phyloP scores from a whole-genome alignment of 2,797 vertebrate genomes.

The Pagetopsis macropterus region DNA sequence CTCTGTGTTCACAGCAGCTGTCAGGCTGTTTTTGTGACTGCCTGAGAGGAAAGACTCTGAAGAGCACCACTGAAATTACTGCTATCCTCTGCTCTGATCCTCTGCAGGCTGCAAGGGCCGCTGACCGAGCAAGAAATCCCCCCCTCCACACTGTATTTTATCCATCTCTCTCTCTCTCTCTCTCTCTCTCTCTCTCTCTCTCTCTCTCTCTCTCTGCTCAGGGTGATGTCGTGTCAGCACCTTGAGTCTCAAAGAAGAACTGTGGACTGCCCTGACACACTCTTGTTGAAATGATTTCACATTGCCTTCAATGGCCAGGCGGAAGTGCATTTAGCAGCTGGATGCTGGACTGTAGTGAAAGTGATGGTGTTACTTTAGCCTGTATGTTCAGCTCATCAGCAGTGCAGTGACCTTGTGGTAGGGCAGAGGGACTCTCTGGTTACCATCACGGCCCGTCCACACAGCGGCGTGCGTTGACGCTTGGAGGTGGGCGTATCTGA shows the following conservation, averaged over 20 bases:
- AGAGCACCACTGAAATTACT: conserved; percentile 71
- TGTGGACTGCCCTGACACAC: conserved; percentile 52
- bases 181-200: background rate
- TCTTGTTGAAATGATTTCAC: conserved; percentile 58
- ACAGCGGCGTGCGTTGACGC: no score
- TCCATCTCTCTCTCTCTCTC: background rate
- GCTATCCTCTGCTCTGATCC: conserved; percentile 71
- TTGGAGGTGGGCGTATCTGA: no score
- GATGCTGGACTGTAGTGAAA: conserved; percentile 55
- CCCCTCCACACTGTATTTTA: conserved; percentile 18
- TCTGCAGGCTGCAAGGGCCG: conserved; percentile 62
- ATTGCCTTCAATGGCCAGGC: conserved; percentile 12
- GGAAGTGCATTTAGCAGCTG: conserved; percentile 62
- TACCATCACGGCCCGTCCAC: conserved; percentile 28
- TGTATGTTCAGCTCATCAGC: conserved; percentile 65
- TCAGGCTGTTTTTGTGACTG: conserved; percentile 63
- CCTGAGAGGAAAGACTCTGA: conserved; percentile 52
- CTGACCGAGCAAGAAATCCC: conserved; percentile 75
- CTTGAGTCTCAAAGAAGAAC: conserved; percentile 59
- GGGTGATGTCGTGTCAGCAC: conserved; percentile 66
- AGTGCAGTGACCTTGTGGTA: conserved; percentile 70
- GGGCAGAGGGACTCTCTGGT: conserved; percentile 67
- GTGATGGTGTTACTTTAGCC: conserved; percentile 67
- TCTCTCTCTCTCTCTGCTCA: conserved; percentile 10
- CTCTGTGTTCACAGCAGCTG: conserved; percentile 58